Evolutionary conservation across 1,140 invertebrate genomes (phyloP).

Genomic region (Venustaconcha ellipsiformis): DNA sequence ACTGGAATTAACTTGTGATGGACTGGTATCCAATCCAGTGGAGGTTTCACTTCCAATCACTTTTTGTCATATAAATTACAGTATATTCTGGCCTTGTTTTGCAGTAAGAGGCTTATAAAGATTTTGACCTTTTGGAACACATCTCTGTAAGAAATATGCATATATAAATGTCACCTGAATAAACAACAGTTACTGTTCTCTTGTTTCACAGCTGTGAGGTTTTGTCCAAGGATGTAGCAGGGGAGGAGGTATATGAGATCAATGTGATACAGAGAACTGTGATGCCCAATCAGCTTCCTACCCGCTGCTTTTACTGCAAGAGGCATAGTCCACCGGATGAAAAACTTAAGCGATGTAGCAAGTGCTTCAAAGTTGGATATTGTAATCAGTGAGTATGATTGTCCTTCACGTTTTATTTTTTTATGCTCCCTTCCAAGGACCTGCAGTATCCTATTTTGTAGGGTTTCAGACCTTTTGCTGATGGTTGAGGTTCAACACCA

Average conservation of each 20-base stretch:
- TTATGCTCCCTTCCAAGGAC: neutral
- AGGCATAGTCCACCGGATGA: conserved; percentile 51
- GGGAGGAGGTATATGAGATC: conserved; percentile 68
- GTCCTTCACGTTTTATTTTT: neutral
- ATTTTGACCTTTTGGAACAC: too few relatives aligned
- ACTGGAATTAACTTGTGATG: too few relatives aligned
- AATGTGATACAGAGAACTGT: conserved; percentile 65
- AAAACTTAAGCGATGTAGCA: conserved; percentile 68
- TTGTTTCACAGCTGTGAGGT: conserved; percentile 65
- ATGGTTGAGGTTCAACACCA: too few relatives aligned
- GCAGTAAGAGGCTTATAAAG: too few relatives aligned
- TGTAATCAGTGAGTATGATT: conserved; percentile 67
- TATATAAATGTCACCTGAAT: neutral
- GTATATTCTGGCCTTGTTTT: too few relatives aligned
- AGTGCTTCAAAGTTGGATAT: conserved; percentile 70
- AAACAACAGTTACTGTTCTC: conserved; percentile 2
- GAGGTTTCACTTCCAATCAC: too few relatives aligned
- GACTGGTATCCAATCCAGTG: too few relatives aligned
- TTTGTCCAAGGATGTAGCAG: conserved; percentile 60
- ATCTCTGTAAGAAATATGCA: too few relatives aligned
- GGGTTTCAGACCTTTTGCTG: too few relatives aligned
- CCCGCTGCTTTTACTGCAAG: conserved; percentile 62
- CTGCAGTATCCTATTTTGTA: too few relatives aligned
- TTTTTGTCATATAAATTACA: too few relatives aligned
- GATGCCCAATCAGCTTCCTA: conserved; percentile 60